Base-by-base conservation (phyloP, 2,113 vertebrate species). In the Nothoprocta pentlandii region DNA sequence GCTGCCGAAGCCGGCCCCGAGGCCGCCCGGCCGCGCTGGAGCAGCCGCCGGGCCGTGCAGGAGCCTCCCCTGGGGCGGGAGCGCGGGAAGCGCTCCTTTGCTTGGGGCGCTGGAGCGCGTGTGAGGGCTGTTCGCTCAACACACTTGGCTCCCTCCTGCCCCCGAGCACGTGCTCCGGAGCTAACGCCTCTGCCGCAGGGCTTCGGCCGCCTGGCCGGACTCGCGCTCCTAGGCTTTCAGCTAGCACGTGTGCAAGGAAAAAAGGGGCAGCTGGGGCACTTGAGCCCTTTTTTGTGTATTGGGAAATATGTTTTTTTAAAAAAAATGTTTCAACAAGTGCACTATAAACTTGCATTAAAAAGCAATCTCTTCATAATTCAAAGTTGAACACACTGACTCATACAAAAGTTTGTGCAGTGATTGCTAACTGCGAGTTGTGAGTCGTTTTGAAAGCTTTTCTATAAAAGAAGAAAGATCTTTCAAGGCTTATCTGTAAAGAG, bases 181-280 rank as follows among this genome's bases (percentile, higher is more conserved):
- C 25, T 44, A 25, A 51, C 5, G 21, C 14, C 2, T 79, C 42
- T 70, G 28, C 36, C 68, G 64, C 20, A 1, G 12, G 6, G 32
- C 14, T 61, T 93, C 19, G 16, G 12, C 78, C 51, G 1, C 10
- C 63, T 14, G 9, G 0, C 67, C 74, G 16, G 44, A 12, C 28
- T 77, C 32, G 41, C n/a, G 59, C 93, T 74, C 42, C 80, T 62
- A 39, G 32, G 41, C 5, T 46, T 73, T 3, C 4, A 44, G 46
- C 46, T 36, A 12, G 46, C 14, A 0, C 12, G 4, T 13, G 0
- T n/a, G 6, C 70, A n/a, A 59, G 32, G 64, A 39, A 78, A 82
- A 7, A 39, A 1, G 5, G 10, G 10, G 26, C 3, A 70, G 16
- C 19, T 74, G 20, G 9, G n/a, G n/a, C 6, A 4, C 16, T 54